These are phyloP conservation scores for Pandion haliaetus DNA, from an alignment of 2,113 vertebrate genomes.

Conservation along the genomic window DNA sequence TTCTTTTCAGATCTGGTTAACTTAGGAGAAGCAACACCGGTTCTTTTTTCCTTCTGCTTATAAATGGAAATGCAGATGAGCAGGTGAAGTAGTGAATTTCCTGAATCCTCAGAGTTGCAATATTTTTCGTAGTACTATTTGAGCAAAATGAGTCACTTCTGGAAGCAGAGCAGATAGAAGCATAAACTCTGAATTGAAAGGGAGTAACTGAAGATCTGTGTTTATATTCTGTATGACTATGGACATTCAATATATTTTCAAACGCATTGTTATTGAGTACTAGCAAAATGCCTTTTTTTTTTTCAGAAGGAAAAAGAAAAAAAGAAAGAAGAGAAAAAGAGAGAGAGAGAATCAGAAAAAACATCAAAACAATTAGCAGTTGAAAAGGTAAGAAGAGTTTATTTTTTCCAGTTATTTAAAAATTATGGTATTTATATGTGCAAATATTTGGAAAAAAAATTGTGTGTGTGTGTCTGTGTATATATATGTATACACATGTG, in stretches of 20 bases:
- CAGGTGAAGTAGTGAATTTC: not conserved
- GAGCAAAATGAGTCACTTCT: not conserved
- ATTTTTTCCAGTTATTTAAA: not conserved
- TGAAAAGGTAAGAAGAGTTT: constrained; percentile 73
- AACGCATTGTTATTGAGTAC: not conserved
- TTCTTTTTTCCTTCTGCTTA: not conserved
- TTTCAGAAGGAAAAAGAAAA: constrained; percentile 87
- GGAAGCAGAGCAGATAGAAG: not conserved
- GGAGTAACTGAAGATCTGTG: not conserved
- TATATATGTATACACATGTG: not conserved
- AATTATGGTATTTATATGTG: not conserved
- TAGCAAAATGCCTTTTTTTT: constrained; percentile 12
- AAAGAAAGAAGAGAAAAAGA: constrained; percentile 87
- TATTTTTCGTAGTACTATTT: not conserved
- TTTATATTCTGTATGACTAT: not conserved
- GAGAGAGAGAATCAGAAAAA: constrained; percentile 85
- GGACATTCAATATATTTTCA: not conserved
- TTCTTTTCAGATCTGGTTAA: not conserved
- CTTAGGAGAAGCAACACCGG: not conserved
- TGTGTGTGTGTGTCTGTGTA: not conserved
- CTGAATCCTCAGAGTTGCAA: not conserved
- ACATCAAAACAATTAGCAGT: constrained; percentile 68
- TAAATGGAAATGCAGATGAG: not conserved
- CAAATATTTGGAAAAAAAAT: not conserved
- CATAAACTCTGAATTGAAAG: not conserved